Conservation (phyloP, 2,888 invertebrate species). For the Kryphioiulus occultus region DNA sequence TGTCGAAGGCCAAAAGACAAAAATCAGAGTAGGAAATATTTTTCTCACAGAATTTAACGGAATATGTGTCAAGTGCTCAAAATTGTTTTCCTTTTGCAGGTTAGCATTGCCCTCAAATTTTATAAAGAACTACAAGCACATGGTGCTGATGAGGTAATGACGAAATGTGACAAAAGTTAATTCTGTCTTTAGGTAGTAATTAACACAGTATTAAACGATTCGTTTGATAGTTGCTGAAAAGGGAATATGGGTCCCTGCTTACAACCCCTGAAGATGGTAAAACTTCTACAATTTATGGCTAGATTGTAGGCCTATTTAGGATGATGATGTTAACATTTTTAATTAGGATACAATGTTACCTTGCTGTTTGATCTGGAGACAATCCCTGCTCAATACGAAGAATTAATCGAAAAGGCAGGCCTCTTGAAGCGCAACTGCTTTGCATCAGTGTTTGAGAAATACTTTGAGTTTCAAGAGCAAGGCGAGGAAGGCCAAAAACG, state of each 20-base stretch:
- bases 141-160: slow-evolving; percentile 86
- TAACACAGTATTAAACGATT: slow-evolving; percentile 28
- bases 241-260: slow-evolving; percentile 87
- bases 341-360: slow-evolving; percentile 90
- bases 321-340: slow-evolving; percentile 46
- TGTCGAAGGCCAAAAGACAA: slow-evolving; percentile 93
- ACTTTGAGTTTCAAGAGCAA: slow-evolving; percentile 96
- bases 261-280: slow-evolving; percentile 85
- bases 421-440: slow-evolving; percentile 97
- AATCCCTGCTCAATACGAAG: slow-evolving; percentile 89
- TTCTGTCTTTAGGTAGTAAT: not conserved
- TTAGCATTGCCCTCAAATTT: slow-evolving; percentile 98
- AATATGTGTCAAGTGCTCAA: slow-evolving; percentile 22
- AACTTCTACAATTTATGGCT: not conserved
- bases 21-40: slow-evolving; percentile 85
- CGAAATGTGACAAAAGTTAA: not conserved
- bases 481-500: slow-evolving; percentile 89
- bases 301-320: not conserved
- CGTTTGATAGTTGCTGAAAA: slow-evolving; percentile 74
- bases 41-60: not conserved
- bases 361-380: slow-evolving; percentile 90
- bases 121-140: slow-evolving; percentile 98
- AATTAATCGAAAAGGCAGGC: slow-evolving; percentile 88
- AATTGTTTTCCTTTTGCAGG: slow-evolving; percentile 69
- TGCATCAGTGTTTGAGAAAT: slow-evolving; percentile 99